Evolutionary conservation across 2,797 vertebrate species (phyloP).

Genomic region (Oreortyx pictus): DNA sequence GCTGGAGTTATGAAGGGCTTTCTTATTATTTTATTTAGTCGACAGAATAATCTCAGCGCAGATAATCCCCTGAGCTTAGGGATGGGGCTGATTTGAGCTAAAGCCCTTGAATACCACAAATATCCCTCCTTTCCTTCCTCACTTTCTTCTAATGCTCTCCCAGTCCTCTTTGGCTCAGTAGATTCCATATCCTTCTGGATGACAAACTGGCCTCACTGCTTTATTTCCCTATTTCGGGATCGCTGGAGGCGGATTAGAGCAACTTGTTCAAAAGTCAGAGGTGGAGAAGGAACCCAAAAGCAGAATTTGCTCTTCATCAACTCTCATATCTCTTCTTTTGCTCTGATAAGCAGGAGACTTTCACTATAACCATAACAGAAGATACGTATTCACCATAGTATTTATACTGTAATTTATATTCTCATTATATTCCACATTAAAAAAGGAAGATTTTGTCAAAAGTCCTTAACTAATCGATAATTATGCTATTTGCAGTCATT

Average conservation of each 20-base stretch:
- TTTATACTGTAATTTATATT: not conserved
- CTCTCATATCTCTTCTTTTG: not conserved
- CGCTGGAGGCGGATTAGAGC: constrained; percentile 48
- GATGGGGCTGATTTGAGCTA: constrained; percentile 49
- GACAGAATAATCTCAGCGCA: not conserved
- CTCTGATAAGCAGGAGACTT: not conserved
- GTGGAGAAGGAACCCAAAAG: not conserved
- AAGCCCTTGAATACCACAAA: not conserved
- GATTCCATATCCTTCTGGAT: constrained; percentile 44
- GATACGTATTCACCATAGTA: not conserved
- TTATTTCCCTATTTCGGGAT: not conserved
- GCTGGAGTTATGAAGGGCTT: not conserved
- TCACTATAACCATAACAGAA: not conserved
- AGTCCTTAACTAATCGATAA: not conserved
- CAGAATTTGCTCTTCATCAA: not conserved
- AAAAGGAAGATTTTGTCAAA: not conserved
- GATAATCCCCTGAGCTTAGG: constrained; percentile 53
- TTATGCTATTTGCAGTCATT: not conserved
- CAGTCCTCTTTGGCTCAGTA: constrained; percentile 39
- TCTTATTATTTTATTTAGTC: not conserved
- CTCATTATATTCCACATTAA: not conserved
- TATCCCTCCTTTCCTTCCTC: not conserved
- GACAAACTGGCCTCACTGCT: not conserved
- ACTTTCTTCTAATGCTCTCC: constrained; percentile 41
- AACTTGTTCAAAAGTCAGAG: constrained; percentile 32